Evolutionary conservation across 2,888 invertebrate genomes (phyloP), one percentile per base, ranked within the genome.

Genomic region (Leptinotarsa tumamoca): DNA sequence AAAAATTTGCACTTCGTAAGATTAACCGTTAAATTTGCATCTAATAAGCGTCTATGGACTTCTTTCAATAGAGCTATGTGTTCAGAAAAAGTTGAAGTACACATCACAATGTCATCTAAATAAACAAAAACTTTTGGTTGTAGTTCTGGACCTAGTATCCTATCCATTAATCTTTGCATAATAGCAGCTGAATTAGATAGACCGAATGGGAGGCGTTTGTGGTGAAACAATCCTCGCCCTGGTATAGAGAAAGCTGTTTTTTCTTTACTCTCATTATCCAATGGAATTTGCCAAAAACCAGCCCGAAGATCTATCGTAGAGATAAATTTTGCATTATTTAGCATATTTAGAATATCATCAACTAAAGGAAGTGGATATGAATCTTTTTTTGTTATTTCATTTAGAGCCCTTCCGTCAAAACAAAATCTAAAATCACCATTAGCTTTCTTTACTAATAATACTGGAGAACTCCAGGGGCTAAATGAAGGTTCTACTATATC

Each of bases 71-170:
- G 13, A 15, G 52, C n/a, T 17, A 52, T 52, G n/a, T 52, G 52
- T 58, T 58, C 79, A 72, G 50, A 82, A 79, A 49, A 52, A 67
- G 10, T 13, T 58, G n/a, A 80, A 75, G 14, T 74, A 63, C 14
- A 52, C n/a, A 82, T 49, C 56, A 81, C 72, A 17, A 82, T 78
- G 61, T 81, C 80, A 56, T 81, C 80, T n/a, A 81, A 43, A 68
- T 79, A 80, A 7, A 77, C 74, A 66, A 79, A 78, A 49, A n/a
- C 49, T 49, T 43, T 50, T 21, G 67, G 67, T 17, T 67, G 50
- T 33, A 67, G n/a, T 52, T 52, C 52, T 17, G 52, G 52, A 27
- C 27, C 27, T 27, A 52, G n/a, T 52, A 52, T 52, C 15, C 23
- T 18, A 51, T 67, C 67, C 67, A 67, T 67, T 15, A 67, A 23